Evolutionary conservation across 2,113 vertebrate species (phyloP).

Genomic region (Hucho hucho): DNA sequence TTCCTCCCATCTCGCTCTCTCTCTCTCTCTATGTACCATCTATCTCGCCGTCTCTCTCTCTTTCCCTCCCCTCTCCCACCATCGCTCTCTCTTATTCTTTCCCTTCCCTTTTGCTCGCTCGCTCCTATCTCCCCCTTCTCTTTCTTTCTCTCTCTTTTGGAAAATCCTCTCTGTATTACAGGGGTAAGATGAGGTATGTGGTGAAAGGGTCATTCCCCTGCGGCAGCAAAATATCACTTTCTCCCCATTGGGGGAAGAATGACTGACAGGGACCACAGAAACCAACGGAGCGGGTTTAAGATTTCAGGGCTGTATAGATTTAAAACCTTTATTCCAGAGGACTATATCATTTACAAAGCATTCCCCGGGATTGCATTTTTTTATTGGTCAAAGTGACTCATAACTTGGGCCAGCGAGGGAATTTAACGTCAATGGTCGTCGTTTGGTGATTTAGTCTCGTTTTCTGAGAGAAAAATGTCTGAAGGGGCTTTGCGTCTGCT

Average conservation of each 20-base stretch:
- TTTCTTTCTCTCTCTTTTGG: constrained; percentile 4
- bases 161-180: constrained; percentile 37
- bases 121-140: neutral
- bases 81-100: neutral
- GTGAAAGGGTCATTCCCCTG: constrained; percentile 62
- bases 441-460: constrained; percentile 47
- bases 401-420: constrained; percentile 29
- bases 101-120: neutral
- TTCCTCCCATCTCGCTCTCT: neutral
- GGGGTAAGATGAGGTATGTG: constrained; percentile 62
- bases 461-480: constrained; percentile 29
- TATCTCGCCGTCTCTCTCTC: neutral
- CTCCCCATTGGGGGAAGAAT: constrained; percentile 55
- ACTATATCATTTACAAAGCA: constrained; percentile 71
- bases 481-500: constrained; percentile 37
- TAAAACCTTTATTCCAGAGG: constrained; percentile 54
- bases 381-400: constrained; percentile 70
- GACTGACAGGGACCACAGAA: constrained; percentile 70
- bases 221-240: constrained; percentile 75
- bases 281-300: constrained; percentile 52
- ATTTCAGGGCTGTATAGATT: constrained; percentile 64
- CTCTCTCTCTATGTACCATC: neutral
- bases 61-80: neutral
- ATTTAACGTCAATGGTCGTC: constrained; percentile 27
- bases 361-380: constrained; percentile 64